These are phyloP conservation scores for Tragelaphus buxtoni DNA, from an alignment of 2,113 vertebrate genomes.

Conservation along the genomic window DNA sequence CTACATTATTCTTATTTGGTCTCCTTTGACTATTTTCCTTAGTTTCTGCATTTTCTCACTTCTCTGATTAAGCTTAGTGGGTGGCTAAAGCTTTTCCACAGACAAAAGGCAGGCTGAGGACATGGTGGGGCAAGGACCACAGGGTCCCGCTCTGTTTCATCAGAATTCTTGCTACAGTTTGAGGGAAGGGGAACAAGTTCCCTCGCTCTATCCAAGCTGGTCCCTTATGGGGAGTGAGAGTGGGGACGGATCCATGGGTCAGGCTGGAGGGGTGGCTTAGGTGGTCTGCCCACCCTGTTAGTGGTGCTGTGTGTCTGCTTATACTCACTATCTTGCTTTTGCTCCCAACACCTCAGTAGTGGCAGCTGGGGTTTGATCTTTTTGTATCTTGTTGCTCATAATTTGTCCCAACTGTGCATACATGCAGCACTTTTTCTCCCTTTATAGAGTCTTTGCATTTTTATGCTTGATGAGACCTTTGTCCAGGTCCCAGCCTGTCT, in stretches of 20 bases:
- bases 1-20: background rate
- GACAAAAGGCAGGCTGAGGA: background rate
- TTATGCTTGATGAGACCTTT: background rate
- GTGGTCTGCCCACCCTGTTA: background rate
- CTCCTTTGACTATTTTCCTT: background rate
- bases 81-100: background rate
- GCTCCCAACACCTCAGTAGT: background rate
- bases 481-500: background rate
- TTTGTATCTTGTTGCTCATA: background rate
- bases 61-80: background rate
- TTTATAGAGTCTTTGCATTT: background rate
- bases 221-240: background rate
- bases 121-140: background rate
- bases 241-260: fast-evolving
- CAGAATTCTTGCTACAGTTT: fast-evolving
- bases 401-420: background rate
- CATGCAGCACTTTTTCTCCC: background rate
- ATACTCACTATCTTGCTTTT: background rate
- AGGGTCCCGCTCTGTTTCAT: background rate
- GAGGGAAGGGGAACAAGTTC: background rate
- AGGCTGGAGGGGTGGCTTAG: background rate
- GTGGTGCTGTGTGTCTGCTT: background rate
- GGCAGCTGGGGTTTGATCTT: background rate
- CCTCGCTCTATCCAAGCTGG: fast-evolving
- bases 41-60: background rate